Evolutionary conservation across 2,113 vertebrate species (phyloP), one percentile per base, ranked within the genome.

Genomic region (Bettongia penicillata): DNA sequence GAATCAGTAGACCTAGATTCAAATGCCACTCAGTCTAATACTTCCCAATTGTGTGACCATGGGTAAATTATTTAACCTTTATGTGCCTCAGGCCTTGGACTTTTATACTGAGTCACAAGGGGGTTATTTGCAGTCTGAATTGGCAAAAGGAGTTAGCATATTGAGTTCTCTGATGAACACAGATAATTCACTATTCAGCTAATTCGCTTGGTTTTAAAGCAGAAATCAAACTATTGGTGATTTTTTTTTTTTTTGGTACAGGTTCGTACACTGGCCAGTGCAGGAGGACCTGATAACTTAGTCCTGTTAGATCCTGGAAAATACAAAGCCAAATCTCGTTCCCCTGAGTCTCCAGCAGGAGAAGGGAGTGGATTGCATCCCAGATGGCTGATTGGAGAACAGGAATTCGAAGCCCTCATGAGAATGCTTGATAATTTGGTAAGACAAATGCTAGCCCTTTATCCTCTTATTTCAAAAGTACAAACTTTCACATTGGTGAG

Each of bases 341-440:
- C 99, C 95, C 99, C 99, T 0, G 99, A 99, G 98, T 98, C 99
- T 77, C 98, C 98, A 2, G 95, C 96, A 14, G 99, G 98, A 8
- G 99, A 99, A 31, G 99, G 99, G 93, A 98, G 98, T 28, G 95
- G 98, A 1, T 96, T 98, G 37, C 98, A 99, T 90, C 99, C 99
- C 31, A 99, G 99, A 96, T 99, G 99, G 99, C 99, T 99, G 98
- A 98, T 99, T 53, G 99, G 99, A 37, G 99, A 99, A 98, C 99
- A 99, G 98, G 99, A 99, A 96, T 99, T 99, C 97, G 99, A 99
- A 98, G 99, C 99, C 92, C 99, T 99, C 77, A 99, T 99, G 99
- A 98, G 99, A 98, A 99, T 99, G 99, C 99, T 99, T 0, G 99
- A 99, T 98, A 99, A 99, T 97, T 99, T 99, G 99, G 99, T 99